Evolutionary conservation across 2,888 invertebrate genomes (phyloP).

Genomic region (Synergus laeviventris): DNA sequence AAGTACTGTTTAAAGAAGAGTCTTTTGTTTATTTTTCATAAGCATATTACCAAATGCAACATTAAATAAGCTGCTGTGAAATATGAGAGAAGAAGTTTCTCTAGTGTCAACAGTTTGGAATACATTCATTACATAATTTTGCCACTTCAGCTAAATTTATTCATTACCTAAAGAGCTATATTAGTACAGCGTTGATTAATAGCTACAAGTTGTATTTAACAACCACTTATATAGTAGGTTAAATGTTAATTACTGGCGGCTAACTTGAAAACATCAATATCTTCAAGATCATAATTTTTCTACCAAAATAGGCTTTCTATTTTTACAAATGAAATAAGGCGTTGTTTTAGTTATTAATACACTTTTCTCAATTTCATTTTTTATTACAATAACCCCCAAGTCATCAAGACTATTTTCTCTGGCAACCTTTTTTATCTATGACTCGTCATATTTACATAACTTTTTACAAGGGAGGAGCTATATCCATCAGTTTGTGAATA

Average conservation of each 20-base stretch:
- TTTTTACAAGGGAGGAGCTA: background rate
- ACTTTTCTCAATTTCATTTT: too few species aligned
- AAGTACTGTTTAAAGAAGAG: background rate
- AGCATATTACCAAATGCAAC: background rate
- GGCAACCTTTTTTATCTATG: background rate
- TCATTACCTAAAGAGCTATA: constrained; percentile 14
- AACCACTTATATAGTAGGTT: constrained; percentile 3
- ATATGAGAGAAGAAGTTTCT: background rate
- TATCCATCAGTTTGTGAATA: background rate
- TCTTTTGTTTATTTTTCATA: background rate
- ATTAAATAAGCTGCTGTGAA: background rate
- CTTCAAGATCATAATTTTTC: background rate
- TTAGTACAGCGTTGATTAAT: constrained; percentile 17
- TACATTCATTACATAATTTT: constrained; percentile 5
- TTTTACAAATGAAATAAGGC: too few species aligned
- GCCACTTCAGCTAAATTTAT: background rate
- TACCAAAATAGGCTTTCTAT: background rate
- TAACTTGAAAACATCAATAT: background rate
- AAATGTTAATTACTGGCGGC: background rate
- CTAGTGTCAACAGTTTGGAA: constrained; percentile 25
- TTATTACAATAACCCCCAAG: too few species aligned
- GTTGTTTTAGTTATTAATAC: too few species aligned
- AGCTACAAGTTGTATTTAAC: constrained; percentile 28
- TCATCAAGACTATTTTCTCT: background rate
- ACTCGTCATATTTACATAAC: background rate